Base-by-base conservation (phyloP, 2,888 invertebrate genomes). In the Smittia sp. region DNA sequence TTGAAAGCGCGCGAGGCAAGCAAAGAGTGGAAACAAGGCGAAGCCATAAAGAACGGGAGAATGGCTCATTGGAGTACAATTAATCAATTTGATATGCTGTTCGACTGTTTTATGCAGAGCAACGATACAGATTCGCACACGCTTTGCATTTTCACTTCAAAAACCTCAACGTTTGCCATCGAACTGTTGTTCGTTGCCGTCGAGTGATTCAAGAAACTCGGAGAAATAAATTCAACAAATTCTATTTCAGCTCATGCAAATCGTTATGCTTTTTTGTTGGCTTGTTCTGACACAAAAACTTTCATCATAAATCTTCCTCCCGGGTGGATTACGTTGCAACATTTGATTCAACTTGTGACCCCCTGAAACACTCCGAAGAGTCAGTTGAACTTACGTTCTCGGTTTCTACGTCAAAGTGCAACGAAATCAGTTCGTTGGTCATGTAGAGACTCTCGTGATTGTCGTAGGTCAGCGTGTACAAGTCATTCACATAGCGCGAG, bases 381-480 rank as follows among this genome's bases (percentile, higher is more conserved):
- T 62, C n/a, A 62, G 24, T 13, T 39, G 13, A 27, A 69, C 69
- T 69, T 69, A 69, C 69, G 20, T 18, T 27, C 18, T 27, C 13
- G 22, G 15, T 41, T 15, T 24, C 13, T 18, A 22, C 41, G 68
- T 41, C 24, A 38, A 24, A 24, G 18, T 52, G 69, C 7, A 54
- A 41, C 7, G 69, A 69, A 15, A 41, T 41, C 25, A 69, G 22
- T 1, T 25, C 25, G 18, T 24, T 69, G 22, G 39, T 68, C 25
- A 54, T 32, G 20, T 90, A 90, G 77, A 90, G 85, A 67, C 89
- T 89, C 82, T 93, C 92, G 78, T 91, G 89, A 79, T 91, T 90
- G 81, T 91, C 91, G 80, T 93, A 93, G 69, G 93, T 93, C 78
- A 94, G 87, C 68, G 93, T 93, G 79, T 93, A 93, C 76, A 94